Conservation (phyloP, 2,113 vertebrate species). For the Oceanodroma tethys region DNA sequence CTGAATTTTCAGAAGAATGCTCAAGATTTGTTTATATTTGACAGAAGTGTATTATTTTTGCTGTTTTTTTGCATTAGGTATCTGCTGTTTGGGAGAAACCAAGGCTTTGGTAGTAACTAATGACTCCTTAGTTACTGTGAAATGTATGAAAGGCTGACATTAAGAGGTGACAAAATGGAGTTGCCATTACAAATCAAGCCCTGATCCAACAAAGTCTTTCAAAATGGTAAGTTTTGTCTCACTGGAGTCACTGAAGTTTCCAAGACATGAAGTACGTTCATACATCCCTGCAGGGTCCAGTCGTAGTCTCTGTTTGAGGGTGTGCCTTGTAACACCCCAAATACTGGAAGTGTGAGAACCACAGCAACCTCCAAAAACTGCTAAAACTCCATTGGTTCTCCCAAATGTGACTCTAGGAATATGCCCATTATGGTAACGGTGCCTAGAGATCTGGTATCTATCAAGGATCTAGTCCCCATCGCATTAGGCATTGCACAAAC, state of each 20-base stretch:
- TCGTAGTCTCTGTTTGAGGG: background rate
- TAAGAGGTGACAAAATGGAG: background rate
- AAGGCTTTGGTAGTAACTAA: background rate
- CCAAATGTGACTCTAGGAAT: background rate
- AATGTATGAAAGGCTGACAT: background rate
- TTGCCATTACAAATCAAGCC: background rate
- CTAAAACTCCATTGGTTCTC: background rate
- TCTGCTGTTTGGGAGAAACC: background rate
- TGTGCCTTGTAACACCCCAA: accelerated
- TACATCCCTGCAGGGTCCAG: background rate
- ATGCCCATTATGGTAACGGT: background rate
- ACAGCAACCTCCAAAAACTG: background rate
- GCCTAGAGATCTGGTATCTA: background rate
- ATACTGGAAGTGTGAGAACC: background rate
- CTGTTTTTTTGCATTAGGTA: background rate
- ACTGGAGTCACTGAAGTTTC: background rate
- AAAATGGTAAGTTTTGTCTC: background rate
- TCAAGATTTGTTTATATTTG: background rate
- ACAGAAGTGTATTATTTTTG: background rate
- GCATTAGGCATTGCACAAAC: background rate
- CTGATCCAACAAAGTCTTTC: background rate
- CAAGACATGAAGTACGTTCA: background rate
- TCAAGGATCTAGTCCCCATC: background rate
- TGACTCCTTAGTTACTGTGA: background rate
- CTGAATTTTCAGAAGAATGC: background rate